Base-by-base conservation (phyloP, 1,140 invertebrate species). In the Chironomus tepperi region DNA sequence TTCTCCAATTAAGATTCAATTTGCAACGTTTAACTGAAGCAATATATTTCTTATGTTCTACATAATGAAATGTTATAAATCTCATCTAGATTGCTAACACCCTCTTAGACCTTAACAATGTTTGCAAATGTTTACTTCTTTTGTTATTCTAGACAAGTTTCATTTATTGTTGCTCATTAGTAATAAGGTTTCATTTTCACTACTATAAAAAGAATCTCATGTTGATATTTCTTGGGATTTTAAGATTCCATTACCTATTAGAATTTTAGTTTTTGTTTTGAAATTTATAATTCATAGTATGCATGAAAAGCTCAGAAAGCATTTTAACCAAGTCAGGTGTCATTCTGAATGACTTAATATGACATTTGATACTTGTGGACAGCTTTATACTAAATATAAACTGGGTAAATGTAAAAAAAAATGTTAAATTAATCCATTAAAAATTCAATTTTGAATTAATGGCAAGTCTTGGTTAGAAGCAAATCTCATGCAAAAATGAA, bases 1-100 rank as follows among this genome's bases (percentile, higher is more conserved):
- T 34, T 34, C 65, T 21, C 19, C 65, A 70, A 70, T 70, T 70
- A 70, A 16, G 65, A 70, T 70, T 70, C 65, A 70, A 70, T 70
- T 70, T 70, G 65, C 19, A 16, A 16, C 65, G 18, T 70, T 70
- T 70, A 70, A 12, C 47, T 57, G 10, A 57, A 57, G 47, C 47
- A 57, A 12, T 57, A n/a, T 57, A 57, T 57, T 57, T 47, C 24
- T 34, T 34, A 2, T 34, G 5, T 57, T 57, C 47, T n/a, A 9
- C 47, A 57, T 57, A 57, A 57, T 57, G 47, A 57, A 57, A 57
- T 57, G 47, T 16, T 70, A 70, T 70, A 70, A 70, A 70, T 70
- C 65, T 70, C 65, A 70, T 70, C 19, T 70, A 19, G 5, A 57
- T 57, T 57, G 47, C 47, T 57, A n/a, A 57, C n/a, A 57, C 47